Evolutionary conservation across 2,888 invertebrate species (phyloP), one percentile per base, ranked within the genome.

Genomic region (Habrosyne pyritoides): DNA sequence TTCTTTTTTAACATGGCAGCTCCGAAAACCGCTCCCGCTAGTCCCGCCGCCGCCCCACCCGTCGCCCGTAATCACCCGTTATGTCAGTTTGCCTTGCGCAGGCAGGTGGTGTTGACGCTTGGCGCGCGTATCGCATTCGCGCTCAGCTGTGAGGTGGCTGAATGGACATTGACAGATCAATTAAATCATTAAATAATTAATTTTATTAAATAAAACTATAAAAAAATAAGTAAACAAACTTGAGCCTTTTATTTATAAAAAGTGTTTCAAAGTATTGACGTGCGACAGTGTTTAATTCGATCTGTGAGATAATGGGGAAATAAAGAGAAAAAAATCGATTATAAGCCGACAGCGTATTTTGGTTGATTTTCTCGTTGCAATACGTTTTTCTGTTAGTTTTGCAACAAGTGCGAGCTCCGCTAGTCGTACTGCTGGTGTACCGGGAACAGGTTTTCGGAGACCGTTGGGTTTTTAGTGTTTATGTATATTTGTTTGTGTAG

Each of bases 391-490:
- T 73, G 71, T 77, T 79, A 79, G 83, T 86, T 89, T 87, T 87
- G 84, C 89, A 86, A 89, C 84, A 87, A 87, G 85, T 87, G 84
- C 79, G 71, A 67, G 66, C 68, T 63, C 74, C 77, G 77, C 79
- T 83, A 74, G 73, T 72, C 71, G 81, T 42, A 42, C 8, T 81
- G 77, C 73, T 73, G 73, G 75, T 80, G 75, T 66, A 63, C 66
- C 69, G 68, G 75, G 77, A 88, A 91, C 89, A 77, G 86, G 91
- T 90, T 91, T 81, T 75, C 63, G 73, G 73, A 77, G 77, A 84
- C 88, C 86, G 87, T 88, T 87, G 82, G 73, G 81, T 86, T 86
- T 85, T 86, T 86, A n/a, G 84, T 87, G 82, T 82, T 73, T 78
- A 76, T 84, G 77, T 87, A 81, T 83, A 81, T 86, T 79, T 83